phyloP scores from a whole-genome alignment of 1,140 invertebrate species.

The Arctopsyche grandis region DNA sequence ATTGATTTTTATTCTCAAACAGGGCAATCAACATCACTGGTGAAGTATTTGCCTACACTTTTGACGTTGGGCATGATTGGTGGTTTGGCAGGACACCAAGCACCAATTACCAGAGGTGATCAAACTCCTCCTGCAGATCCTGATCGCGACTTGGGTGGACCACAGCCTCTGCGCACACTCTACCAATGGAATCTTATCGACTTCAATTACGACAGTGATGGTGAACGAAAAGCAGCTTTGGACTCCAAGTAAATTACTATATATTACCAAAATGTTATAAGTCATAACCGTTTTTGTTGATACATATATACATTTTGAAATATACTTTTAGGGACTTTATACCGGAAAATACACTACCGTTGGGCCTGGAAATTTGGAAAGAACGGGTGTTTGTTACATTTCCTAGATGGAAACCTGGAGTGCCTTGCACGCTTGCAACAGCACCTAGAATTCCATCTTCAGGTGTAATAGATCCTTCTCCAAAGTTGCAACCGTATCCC shows the following conservation, averaged over 20 bases:
- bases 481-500: conserved; percentile 76
- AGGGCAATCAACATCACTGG: conserved; percentile 32
- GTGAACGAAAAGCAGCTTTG: conserved; percentile 52
- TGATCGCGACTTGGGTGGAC: conserved; percentile 46
- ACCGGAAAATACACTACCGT: conserved; percentile 76
- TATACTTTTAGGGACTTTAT: conserved; percentile 68
- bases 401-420: conserved; percentile 84
- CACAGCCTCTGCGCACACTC: conserved; percentile 61
- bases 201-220: conserved; percentile 58
- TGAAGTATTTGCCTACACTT: conserved; percentile 42
- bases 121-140: conserved; percentile 55
- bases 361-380: conserved; percentile 76
- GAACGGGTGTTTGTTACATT: conserved; percentile 76
- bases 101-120: conserved; percentile 32
- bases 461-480: conserved; percentile 65
- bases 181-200: conserved; percentile 65
- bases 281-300: background rate
- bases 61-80: conserved; percentile 40
- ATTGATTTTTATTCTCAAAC: background rate
- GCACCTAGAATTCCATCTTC: conserved; percentile 67
- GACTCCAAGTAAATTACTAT: conserved; percentile 38
- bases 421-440: conserved; percentile 75
- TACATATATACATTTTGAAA: conserved; percentile 5
- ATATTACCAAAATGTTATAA: background rate
- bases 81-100: background rate